Evolutionary conservation across 1,140 invertebrate genomes (phyloP).

Genomic region (Nasonia vitripennis): DNA sequence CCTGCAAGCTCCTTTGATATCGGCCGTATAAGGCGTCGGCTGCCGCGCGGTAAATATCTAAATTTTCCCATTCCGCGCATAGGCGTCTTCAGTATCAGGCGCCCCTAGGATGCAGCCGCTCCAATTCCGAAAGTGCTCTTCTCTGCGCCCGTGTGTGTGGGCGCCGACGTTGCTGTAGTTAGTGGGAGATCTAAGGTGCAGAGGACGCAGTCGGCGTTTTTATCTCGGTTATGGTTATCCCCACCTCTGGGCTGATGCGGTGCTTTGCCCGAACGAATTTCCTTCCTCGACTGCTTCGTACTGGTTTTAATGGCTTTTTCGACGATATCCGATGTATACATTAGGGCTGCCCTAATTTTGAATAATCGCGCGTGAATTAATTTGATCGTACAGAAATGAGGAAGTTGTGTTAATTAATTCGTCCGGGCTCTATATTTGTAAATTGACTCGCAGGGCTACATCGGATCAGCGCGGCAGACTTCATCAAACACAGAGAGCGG

Average conservation of each 20-base stretch:
- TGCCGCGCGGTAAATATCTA: conserved; percentile 19
- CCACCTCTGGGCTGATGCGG: background rate
- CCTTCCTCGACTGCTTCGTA: background rate
- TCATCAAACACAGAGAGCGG: background rate
- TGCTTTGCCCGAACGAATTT: background rate
- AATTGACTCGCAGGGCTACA: background rate
- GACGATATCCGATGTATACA: background rate
- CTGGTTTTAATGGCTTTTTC: background rate
- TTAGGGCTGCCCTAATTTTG: background rate
- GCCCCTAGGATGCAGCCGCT: background rate
- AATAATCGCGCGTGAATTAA: no score
- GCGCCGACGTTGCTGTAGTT: background rate
- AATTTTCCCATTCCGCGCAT: conserved; percentile 32
- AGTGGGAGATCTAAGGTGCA: background rate
- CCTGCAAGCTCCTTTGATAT: background rate
- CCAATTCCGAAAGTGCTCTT: conserved; percentile 4
- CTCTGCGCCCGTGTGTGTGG: background rate
- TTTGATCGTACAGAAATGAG: no score
- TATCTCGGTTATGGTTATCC: background rate
- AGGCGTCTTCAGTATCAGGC: conserved; percentile 19
- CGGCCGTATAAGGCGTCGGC: background rate
- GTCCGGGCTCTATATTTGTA: background rate
- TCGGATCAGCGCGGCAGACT: background rate
- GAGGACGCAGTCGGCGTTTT: background rate
- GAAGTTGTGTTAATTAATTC: no score